Conservation (phyloP, 2,113 vertebrate species). For the Tetraodon nigroviridis region DNA sequence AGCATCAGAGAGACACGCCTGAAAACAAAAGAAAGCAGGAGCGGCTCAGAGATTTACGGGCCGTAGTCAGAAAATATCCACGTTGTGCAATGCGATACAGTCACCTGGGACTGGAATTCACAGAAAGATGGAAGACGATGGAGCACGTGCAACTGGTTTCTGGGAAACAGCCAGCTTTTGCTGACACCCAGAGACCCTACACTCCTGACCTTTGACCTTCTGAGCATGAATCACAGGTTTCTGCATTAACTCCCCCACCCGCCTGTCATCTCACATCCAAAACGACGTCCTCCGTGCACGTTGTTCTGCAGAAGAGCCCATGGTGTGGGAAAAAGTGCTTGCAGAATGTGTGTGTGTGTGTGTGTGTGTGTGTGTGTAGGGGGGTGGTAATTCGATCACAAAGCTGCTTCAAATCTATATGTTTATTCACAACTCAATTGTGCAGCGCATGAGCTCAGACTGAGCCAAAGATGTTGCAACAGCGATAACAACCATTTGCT, state of each 20-base stretch:
- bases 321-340: too few species aligned
- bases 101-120: too few species aligned
- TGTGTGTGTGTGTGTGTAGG: background rate
- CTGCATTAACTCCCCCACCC: slow-evolving; percentile 21
- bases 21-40: slow-evolving; percentile 30
- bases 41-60: slow-evolving; percentile 4
- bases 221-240: slow-evolving; percentile 38
- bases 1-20: slow-evolving; percentile 79
- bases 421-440: slow-evolving; percentile 28
- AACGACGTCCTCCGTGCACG: slow-evolving; percentile 1
- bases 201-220: slow-evolving; percentile 44
- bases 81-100: background rate
- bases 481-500: too few species aligned
- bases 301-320: background rate
- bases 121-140: too few species aligned
- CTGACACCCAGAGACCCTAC: slow-evolving; percentile 24
- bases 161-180: too few species aligned
- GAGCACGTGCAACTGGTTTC: too few species aligned
- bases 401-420: slow-evolving; percentile 30
- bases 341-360: background rate
- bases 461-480: background rate
- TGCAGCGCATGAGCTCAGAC: background rate
- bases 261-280: slow-evolving; percentile 2
- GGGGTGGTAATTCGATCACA: slow-evolving; percentile 31
- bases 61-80: background rate